Evolutionary conservation across 2,797 vertebrate species (phyloP), one percentile per base, ranked within the genome.

Genomic region (Moxostoma hubbsi): DNA sequence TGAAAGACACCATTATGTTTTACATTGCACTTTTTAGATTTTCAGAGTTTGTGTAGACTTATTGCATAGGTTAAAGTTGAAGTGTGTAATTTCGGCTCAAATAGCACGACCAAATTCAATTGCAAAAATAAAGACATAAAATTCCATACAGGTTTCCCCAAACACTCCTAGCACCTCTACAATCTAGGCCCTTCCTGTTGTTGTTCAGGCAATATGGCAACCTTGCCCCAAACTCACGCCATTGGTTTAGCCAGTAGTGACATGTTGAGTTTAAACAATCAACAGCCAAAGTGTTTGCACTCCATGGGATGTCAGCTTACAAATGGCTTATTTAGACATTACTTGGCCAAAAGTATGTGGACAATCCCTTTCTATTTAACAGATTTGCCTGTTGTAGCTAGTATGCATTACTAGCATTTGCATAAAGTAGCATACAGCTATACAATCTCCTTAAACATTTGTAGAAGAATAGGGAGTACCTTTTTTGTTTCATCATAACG

Each of bases 31-130:
- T 64, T 13, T 49, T 45, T 71, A 2, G 51, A 46, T 71, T 55
- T 74, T 45, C 16, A 57, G 6, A 58, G 73, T 69, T 61, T 54
- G 63, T 62, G n/a, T 11, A 55, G 24, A 15, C 2, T 46, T 70
- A 59, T 51, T 70, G 50, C 63, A 7, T 51, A 71, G 55, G n/a
- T n/a, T 69, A 53, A 64, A 71, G 67, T 16, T 78, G 76, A 64
- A 64, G 76, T 45, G 15, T 57, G 67, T 71, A 11, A 78, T 64
- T 63, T 55, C 2, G 18, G 11, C 36, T 7, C 36, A 15, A 76
- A 16, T 54, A 18, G 45, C 9, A 4, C 4, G 9, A 7, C 12
- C 47, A 51, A 36, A 62, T 2, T 1, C 4, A 51, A 9, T 13
- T 62, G 8, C 55, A 9, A 11, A 49, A 51, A 51, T 51, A 51